A percentile compares a stretch with the other conserved stretches of the same genome.
phyloP scores from a whole-genome alignment of 2,113 vertebrate species.

The Steatornis caripensis region DNA sequence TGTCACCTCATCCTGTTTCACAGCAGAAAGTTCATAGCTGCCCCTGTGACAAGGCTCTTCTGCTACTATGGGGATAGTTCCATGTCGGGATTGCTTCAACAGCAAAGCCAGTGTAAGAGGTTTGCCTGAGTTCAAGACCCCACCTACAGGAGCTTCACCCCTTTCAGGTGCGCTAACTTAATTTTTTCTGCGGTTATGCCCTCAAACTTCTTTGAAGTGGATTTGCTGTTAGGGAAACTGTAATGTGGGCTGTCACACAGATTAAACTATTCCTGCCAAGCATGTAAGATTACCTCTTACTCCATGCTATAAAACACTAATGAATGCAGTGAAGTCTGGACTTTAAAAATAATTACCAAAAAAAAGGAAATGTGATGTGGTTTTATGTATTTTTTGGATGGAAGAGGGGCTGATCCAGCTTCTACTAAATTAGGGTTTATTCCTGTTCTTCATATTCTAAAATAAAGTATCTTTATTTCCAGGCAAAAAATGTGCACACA shows the following conservation, averaged over 20 bases:
- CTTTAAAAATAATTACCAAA: background rate
- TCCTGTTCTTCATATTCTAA: background rate
- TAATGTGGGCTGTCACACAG: background rate
- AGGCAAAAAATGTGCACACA: background rate
- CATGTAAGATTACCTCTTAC: background rate
- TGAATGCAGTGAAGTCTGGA: background rate
- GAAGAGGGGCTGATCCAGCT: background rate
- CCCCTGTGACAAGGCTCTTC: background rate
- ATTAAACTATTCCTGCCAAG: background rate
- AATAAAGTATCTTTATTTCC: background rate
- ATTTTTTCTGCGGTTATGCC: background rate
- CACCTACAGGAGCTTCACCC: background rate
- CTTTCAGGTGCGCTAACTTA: background rate
- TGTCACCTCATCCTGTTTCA: constrained; percentile 5
- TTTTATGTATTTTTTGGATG: background rate
- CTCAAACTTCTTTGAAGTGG: background rate
- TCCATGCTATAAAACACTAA: background rate
- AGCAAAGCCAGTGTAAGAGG: background rate
- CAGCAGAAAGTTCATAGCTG: background rate
- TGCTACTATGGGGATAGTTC: background rate
- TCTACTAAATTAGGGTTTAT: background rate
- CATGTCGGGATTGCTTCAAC: background rate
- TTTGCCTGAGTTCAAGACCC: background rate
- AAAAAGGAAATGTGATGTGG: background rate
- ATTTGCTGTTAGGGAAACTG: background rate